Base-by-base conservation (phyloP, 2,113 vertebrate species). In the Cervus canadensis region DNA sequence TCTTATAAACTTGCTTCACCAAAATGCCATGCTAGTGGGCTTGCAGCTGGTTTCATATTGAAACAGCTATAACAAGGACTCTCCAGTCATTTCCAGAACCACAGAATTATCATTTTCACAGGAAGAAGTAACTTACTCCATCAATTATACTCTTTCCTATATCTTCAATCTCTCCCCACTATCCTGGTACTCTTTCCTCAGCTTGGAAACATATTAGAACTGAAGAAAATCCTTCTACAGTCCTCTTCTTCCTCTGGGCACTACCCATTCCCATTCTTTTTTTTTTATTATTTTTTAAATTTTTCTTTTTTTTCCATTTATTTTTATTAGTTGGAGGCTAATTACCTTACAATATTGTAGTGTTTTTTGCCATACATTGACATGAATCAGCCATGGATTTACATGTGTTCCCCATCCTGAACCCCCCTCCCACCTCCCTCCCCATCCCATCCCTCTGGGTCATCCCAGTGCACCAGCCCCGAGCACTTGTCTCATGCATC, bases 1-100 rank as follows among this genome's bases (percentile, higher is more conserved):
- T 96, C 48, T 57, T 93, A 91, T 62, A 59, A 83, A 92, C 36
- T 95, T 60, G 7, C 85, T 95, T 94, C 59, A 74, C 88, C 86
- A 89, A 94, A 95, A 95, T 84, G 23, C 16, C 50, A 90, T 33
- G 36, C 54, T 82, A 87, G 82, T 92, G 21, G 74, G 36, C 25
- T 25, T 91, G 57, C n/a, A 81, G 57, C 52, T 97, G 95, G 23
- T 78, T 94, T 95, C 48, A 56, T 84, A 67, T 62, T 67, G 36
- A 54, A 89, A 60, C 56, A 83, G 12, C 28, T 86, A 17, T 92
- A 64, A 43, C 12, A 87, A 91, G 83, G 89, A 9, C 40, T 84
- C 50, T 67, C 17, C 33, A 81, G 78, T 78, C 62, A 84, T 95
- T 92, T 57, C 30, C 56, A 96, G 81, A 90, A 87, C 7, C n/a